A percentile compares a stretch with the other conserved stretches of the same genome.
These are phyloP conservation scores for Microtus montanus DNA, from an alignment of 2,113 vertebrate species.

Conservation along the genomic window DNA sequence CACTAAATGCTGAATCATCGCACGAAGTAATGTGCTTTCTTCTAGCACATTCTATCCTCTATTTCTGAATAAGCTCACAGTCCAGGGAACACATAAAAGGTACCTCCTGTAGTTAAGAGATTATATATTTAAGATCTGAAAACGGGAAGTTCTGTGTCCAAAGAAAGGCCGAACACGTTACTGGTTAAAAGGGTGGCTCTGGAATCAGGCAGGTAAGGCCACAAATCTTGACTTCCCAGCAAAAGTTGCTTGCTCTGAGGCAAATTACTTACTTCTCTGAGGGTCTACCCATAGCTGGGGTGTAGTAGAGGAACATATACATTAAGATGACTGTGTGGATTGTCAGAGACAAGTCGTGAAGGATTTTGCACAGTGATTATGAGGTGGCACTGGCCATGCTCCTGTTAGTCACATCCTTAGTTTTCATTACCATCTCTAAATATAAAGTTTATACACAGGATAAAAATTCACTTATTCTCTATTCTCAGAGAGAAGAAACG, in stretches of 20 bases:
- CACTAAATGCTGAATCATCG: neutral
- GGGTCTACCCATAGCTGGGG: neutral
- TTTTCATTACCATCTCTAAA: conserved; percentile 3
- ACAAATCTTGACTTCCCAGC: neutral
- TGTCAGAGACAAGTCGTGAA: neutral
- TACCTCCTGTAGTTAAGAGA: neutral
- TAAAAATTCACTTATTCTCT: neutral
- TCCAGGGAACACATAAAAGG: neutral
- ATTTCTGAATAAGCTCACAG: neutral
- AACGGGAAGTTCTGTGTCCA: neutral
- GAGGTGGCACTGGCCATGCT: neutral
- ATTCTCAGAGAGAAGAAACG: conserved; percentile 86
- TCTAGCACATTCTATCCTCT: neutral
- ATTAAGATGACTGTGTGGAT: neutral
- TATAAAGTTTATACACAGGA: neutral
- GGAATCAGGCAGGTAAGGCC: neutral
- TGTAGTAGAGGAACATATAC: neutral
- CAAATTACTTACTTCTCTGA: neutral
- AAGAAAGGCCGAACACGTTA: neutral
- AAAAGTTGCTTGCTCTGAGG: neutral
- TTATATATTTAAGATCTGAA: conserved; percentile 36
- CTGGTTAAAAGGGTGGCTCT: neutral
- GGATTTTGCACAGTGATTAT: neutral
- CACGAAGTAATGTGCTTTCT: neutral
- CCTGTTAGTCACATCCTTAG: neutral